Evolutionary conservation across 2,797 vertebrate genomes (phyloP).

Genomic region (Rhabdophis nuchalis): DNA sequence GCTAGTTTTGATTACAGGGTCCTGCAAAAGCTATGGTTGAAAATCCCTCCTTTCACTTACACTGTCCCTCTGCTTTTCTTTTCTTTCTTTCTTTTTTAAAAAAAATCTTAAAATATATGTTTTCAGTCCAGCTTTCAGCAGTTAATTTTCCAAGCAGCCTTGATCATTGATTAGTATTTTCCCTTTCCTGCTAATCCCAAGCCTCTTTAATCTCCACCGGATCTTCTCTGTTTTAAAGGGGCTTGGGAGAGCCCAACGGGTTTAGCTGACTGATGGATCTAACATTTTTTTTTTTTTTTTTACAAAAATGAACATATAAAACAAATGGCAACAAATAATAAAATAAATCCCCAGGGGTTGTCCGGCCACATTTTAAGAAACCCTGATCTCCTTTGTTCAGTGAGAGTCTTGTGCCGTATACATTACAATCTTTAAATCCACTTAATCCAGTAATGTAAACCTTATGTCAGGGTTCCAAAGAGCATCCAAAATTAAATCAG

Average conservation of each 20-base stretch:
- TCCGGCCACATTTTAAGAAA: neutral
- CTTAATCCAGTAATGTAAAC: neutral
- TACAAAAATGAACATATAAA: too few relatives aligned
- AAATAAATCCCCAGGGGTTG: too few relatives aligned
- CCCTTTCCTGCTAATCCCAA: conserved; percentile 5
- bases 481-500: too few relatives aligned
- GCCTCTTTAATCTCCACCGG: conserved; percentile 3
- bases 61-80: neutral
- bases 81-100: neutral
- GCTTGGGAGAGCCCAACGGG: neutral
- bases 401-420: neutral
- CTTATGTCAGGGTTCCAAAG: too few relatives aligned
- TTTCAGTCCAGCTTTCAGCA: conserved; percentile 13
- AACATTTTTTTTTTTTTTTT: too few relatives aligned
- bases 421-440: neutral
- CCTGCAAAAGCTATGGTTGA: neutral
- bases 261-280: too few relatives aligned
- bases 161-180: conserved; percentile 27
- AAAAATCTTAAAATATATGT: conserved; percentile 16
- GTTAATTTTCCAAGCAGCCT: neutral
- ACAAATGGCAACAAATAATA: too few relatives aligned
- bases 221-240: neutral
- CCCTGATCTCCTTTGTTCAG: neutral
- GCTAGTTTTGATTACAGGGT: conserved; percentile 14
- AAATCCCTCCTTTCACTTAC: neutral